Percentiles rank a stretch among this genome's conserved stretches.
Evolutionary conservation across 2,888 invertebrate species (phyloP).

Genomic region (Dryococelus australis): DNA sequence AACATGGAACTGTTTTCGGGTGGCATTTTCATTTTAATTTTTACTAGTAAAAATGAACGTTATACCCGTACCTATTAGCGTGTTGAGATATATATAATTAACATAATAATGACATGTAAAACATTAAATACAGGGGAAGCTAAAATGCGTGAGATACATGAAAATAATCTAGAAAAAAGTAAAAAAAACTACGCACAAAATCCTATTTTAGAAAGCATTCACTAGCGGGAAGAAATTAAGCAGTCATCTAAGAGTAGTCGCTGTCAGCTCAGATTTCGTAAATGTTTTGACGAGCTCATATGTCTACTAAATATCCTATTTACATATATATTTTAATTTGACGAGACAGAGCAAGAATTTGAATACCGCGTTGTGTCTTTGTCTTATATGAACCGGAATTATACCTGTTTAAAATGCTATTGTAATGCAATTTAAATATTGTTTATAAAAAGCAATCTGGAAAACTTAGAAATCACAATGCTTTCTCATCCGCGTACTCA

Average conservation of each 20-base stretch:
- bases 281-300: not conserved
- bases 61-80: conserved; percentile 5
- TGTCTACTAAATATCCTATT: too few relatives aligned
- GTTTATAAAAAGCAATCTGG: too few relatives aligned
- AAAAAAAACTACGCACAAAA: not conserved
- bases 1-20: too few relatives aligned
- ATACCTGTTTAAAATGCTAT: too few relatives aligned
- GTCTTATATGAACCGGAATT: too few relatives aligned
- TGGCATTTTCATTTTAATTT: too few relatives aligned
- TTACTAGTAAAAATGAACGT: not conserved
- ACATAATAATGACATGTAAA: not conserved
- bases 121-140: not conserved
- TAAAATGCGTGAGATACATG: not conserved
- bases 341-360: too few relatives aligned
- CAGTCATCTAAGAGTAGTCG: not conserved
- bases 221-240: not conserved
- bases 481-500: too few relatives aligned
- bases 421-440: too few relatives aligned
- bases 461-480: too few relatives aligned
- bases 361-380: too few relatives aligned
- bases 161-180: not conserved
- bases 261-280: not conserved
- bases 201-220: not conserved
- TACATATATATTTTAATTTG: too few relatives aligned
- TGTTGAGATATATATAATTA: not conserved